Evolutionary conservation across 1,140 invertebrate genomes (phyloP).

Genomic region (Zaprionus capensis): DNA sequence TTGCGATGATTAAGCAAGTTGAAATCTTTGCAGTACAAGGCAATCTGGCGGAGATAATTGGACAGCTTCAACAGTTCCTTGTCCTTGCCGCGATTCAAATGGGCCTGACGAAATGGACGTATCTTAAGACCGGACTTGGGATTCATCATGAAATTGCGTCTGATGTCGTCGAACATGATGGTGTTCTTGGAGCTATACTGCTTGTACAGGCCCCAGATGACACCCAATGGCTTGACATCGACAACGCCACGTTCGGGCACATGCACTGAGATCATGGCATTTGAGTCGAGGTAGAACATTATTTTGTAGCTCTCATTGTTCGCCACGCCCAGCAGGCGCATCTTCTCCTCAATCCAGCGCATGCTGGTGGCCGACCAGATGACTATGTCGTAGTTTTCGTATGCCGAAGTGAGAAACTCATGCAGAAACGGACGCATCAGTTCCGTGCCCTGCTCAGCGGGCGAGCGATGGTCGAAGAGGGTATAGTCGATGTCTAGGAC

Average conservation of each 20-base stretch:
- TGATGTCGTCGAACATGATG: constrained; percentile 99
- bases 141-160: constrained; percentile 99
- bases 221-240: constrained; percentile 96
- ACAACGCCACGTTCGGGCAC: constrained; percentile 86
- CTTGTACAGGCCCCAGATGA: constrained; percentile 98
- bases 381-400: constrained; percentile 94
- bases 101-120: constrained; percentile 94
- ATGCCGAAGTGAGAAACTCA: constrained; percentile 96
- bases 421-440: constrained; percentile 98
- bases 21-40: constrained; percentile 92
- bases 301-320: constrained; percentile 95
- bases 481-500: constrained; percentile 99
- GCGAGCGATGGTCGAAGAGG: constrained; percentile 96
- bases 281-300: constrained; percentile 94
- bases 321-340: constrained; percentile 95
- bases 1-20: constrained; percentile 93
- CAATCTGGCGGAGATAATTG: constrained; percentile 94
- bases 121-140: constrained; percentile 96
- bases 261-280: constrained; percentile 98
- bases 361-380: constrained; percentile 98
- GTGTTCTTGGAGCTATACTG: constrained; percentile 96
- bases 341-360: constrained; percentile 99
- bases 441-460: constrained; percentile 94
- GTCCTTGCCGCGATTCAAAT: constrained; percentile 93
- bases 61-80: constrained; percentile 93